phyloP scores from a whole-genome alignment of 2,888 invertebrate species.

The Osmoderma eremita region DNA sequence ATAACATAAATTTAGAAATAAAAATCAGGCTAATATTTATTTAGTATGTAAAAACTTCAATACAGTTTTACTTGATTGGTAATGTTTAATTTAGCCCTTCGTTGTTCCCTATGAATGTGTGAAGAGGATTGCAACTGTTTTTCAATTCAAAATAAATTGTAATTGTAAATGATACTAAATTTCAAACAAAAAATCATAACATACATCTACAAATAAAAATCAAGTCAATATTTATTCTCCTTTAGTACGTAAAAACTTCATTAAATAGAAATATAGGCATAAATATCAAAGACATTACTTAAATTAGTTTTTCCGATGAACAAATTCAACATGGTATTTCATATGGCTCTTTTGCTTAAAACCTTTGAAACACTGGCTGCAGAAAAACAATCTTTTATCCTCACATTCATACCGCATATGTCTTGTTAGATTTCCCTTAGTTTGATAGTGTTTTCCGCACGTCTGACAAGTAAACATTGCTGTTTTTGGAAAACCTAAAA shows the following conservation, averaged over 20 bases:
- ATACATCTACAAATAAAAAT: no score
- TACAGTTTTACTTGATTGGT: no score
- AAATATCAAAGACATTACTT: constrained; percentile 6
- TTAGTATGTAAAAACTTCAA: no score
- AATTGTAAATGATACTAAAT: no score
- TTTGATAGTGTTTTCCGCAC: constrained; percentile 37
- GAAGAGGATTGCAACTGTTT: no score
- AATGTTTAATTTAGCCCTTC: no score
- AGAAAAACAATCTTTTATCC: constrained; percentile 28
- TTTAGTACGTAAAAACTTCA: no score
- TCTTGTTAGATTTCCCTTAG: constrained; percentile 42
- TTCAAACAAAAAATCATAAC: no score
- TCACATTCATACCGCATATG: constrained; percentile 44
- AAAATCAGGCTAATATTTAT: no score
- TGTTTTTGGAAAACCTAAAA: constrained; percentile 25
- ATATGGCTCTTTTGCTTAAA: constrained; percentile 37
- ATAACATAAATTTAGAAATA: no score
- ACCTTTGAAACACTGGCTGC: constrained; percentile 27
- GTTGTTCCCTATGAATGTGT: no score
- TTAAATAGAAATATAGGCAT: not conserved
- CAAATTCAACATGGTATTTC: constrained; percentile 23
- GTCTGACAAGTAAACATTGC: constrained; percentile 1
- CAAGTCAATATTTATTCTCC: no score
- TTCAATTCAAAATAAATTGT: constrained; percentile 7
- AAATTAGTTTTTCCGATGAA: constrained; percentile 10